Conservation (phyloP, 2,113 vertebrate genomes). For the Neodontobutis hainanensis region DNA sequence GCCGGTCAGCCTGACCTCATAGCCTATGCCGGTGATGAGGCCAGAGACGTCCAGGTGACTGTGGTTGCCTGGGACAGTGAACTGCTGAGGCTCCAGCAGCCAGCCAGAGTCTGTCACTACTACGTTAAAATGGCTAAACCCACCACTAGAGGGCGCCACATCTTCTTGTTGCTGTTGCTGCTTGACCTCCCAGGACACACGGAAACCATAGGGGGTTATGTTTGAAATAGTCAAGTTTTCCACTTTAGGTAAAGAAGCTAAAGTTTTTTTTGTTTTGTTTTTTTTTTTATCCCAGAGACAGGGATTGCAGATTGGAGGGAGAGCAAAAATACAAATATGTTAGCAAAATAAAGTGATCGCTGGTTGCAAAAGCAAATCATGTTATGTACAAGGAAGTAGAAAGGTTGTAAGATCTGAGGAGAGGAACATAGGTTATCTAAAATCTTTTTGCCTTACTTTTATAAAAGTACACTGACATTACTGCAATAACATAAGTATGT, state of each 20-base stretch:
- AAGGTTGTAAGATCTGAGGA: neutral
- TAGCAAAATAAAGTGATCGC: slow-evolving; percentile 66
- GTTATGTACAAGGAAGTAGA: neutral
- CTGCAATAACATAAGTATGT: too few species aligned
- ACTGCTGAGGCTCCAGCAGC: slow-evolving; percentile 91
- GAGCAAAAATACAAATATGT: slow-evolving; percentile 60
- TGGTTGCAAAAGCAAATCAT: slow-evolving; percentile 70
- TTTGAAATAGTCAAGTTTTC: slow-evolving; percentile 93
- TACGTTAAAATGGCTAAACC: slow-evolving; percentile 89
- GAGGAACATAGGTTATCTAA: too few species aligned
- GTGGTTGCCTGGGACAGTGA: slow-evolving; percentile 75
- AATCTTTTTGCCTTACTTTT: too few species aligned
- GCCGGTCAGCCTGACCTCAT: slow-evolving; percentile 87
- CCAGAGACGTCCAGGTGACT: slow-evolving; percentile 77
- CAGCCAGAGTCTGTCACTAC: slow-evolving; percentile 93
- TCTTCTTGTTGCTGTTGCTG: slow-evolving; percentile 52
- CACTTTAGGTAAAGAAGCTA: slow-evolving; percentile 91
- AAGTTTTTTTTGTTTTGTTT: slow-evolving; percentile 65
- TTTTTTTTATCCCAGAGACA: slow-evolving; percentile 16
- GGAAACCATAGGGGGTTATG: slow-evolving; percentile 85
- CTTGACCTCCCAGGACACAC: slow-evolving; percentile 74
- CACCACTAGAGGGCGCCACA: slow-evolving; percentile 57
- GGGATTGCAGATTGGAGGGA: slow-evolving; percentile 36
- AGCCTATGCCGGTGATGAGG: slow-evolving; percentile 83
- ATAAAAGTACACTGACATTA: too few species aligned